A percentile compares a stretch with the other conserved stretches of the same genome.
Conservation (phyloP, 2,797 vertebrate species). For the Lacerta agilis region DNA sequence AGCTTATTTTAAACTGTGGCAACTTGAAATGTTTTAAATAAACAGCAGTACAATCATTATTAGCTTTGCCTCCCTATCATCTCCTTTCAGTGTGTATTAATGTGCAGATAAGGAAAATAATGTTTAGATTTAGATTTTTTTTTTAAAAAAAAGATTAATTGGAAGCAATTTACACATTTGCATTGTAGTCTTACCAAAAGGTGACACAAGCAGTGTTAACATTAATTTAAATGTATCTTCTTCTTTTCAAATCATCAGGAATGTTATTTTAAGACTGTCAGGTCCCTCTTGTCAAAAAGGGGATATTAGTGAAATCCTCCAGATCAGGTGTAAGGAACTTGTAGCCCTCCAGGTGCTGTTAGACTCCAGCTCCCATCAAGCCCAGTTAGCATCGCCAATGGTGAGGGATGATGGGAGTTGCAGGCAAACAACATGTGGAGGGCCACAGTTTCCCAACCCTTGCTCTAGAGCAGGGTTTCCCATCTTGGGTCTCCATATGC, state of each 20-base stretch:
- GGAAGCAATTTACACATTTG: background rate
- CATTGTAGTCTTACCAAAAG: background rate
- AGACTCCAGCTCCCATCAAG: too few relatives aligned
- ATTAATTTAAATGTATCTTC: background rate
- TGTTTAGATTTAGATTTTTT: background rate
- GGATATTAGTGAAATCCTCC: too few relatives aligned
- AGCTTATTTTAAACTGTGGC: slow-evolving; percentile 25
- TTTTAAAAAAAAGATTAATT: background rate
- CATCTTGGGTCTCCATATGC: background rate
- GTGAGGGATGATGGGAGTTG: too few relatives aligned
- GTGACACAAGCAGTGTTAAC: background rate
- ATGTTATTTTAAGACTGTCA: background rate
- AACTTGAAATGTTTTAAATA: slow-evolving; percentile 32
- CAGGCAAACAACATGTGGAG: too few relatives aligned
- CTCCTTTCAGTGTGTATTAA: slow-evolving; percentile 21
- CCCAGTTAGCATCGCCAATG: too few relatives aligned
- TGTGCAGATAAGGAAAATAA: slow-evolving; percentile 26
- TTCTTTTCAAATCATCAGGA: background rate
- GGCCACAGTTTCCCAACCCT: too few relatives aligned
- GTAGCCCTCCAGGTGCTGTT: too few relatives aligned
- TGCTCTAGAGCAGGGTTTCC: too few relatives aligned
- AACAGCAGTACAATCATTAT: slow-evolving; percentile 21
- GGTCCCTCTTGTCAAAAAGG: too few relatives aligned
- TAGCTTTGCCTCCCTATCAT: slow-evolving; percentile 5
- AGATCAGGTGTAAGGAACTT: too few relatives aligned